Base-by-base conservation (phyloP, 2,888 invertebrate genomes). In the Allophyes oxyacanthae region DNA sequence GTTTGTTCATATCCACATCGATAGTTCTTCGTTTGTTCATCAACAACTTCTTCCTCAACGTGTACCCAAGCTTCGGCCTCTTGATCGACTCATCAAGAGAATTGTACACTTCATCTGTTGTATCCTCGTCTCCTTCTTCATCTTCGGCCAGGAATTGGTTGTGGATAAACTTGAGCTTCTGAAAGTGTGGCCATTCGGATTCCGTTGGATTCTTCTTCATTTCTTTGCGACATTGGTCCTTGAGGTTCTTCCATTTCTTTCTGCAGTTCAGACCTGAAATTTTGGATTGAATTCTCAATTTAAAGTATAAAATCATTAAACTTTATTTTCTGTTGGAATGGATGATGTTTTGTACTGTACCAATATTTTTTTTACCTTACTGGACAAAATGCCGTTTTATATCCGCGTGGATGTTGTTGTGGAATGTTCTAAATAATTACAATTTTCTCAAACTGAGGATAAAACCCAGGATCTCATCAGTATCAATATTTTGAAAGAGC, bases 171-270 rank as follows among this genome's bases (percentile, higher is more conserved):
- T 85, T 87, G 2, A 94, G 79, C 46, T 92, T 92, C 15, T 78
- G 80, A 62, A 92, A 92, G 64, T 94, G 94, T 0, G 92, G 93
- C 92, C 93, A 93, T 56, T 94, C 93, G 3, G 93, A 93, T 2
- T 87, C 86, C 40, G 62, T 80, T 0, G 91, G 85, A 45, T 86
- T 85, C 48, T 93, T 94, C 62, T 93, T 93, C 87, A 93, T 92
- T 75, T 94, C 94, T 63, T 94, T 94, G 11, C 94, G 85, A 59
- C 92, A 94, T 75, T 94, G 92, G 63, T 94, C 94, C 72, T 94
- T 94, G 8, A 94, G 80, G 58, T 94, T 94, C 79, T 94, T 94
- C 94, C 94, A 94, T 87, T 88, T 85, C 58, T 92, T 94, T 61
- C 94, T 83, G 79, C 93, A 94, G 74, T 92, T 91, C 10, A 92